Conservation (phyloP, 2,113 vertebrate species). For the Notothenia coriiceps region DNA sequence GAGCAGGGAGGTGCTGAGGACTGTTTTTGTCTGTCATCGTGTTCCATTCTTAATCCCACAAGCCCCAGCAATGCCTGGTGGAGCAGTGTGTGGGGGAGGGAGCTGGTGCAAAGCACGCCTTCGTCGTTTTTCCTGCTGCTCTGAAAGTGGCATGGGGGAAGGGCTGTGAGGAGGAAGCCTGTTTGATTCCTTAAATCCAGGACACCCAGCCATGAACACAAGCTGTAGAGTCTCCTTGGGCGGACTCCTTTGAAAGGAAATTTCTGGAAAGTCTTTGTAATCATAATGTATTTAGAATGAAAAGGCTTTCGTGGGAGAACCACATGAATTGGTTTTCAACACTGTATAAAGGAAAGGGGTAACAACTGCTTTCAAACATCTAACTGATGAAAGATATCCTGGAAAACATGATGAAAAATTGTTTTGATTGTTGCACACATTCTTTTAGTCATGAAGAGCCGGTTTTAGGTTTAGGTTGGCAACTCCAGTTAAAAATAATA, state of each 20-base stretch:
- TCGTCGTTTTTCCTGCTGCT: slow-evolving; percentile 75
- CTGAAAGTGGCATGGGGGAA: slow-evolving; percentile 76
- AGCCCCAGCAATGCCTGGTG: slow-evolving; percentile 79
- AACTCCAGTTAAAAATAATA: neutral
- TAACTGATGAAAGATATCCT: slow-evolving; percentile 40
- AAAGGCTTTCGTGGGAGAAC: slow-evolving; percentile 41
- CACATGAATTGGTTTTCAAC: slow-evolving; percentile 31
- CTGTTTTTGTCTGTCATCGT: slow-evolving; percentile 85
- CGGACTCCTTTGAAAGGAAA: slow-evolving; percentile 48
- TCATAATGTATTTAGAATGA: slow-evolving; percentile 55
- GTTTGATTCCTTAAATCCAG: slow-evolving; percentile 78
- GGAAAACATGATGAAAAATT: slow-evolving; percentile 23
- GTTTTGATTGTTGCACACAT: slow-evolving; percentile 3
- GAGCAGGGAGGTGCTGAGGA: slow-evolving; percentile 79
- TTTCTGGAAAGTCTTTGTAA: slow-evolving; percentile 60
- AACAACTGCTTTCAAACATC: slow-evolving; percentile 41
- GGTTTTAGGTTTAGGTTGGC: slow-evolving; percentile 29
- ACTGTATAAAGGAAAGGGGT: slow-evolving; percentile 53
- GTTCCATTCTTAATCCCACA: slow-evolving; percentile 85
- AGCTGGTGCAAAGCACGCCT: slow-evolving; percentile 77
- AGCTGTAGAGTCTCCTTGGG: slow-evolving; percentile 54
- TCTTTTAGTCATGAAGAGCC: neutral
- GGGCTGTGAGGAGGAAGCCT: slow-evolving; percentile 71
- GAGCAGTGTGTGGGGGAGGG: slow-evolving; percentile 76
- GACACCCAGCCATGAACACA: slow-evolving; percentile 66